Percentiles rank a stretch among this genome's conserved stretches.
Evolutionary conservation across 1,140 invertebrate species (phyloP).

Genomic region (Apolygus lucorum): DNA sequence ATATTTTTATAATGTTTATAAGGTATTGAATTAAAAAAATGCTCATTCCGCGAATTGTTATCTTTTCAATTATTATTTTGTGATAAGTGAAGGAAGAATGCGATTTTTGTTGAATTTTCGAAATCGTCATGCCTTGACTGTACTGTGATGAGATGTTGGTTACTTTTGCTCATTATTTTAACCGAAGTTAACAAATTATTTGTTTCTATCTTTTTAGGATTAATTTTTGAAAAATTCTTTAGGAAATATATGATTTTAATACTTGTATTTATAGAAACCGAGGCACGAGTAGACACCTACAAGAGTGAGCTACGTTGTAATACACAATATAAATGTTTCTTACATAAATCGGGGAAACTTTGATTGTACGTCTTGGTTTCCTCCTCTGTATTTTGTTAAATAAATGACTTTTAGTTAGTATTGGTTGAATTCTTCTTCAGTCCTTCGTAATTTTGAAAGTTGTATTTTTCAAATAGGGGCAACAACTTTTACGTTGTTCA

Average conservation of each 20-base stretch:
- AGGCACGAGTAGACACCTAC: background rate
- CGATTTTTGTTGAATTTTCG: background rate
- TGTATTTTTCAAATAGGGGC: too few relatives aligned
- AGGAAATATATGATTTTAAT: too few relatives aligned
- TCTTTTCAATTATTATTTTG: background rate
- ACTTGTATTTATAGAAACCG: conserved; percentile 5
- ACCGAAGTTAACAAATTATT: background rate
- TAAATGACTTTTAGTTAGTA: conserved; percentile 12
- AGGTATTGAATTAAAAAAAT: background rate
- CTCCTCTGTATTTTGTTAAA: conserved; percentile 6
- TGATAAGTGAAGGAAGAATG: background rate
- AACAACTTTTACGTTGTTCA: too few relatives aligned
- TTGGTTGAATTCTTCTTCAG: background rate
- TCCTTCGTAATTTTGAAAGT: too few relatives aligned
- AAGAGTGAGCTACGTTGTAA: too few relatives aligned
- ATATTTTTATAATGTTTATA: background rate
- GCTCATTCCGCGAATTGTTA: background rate
- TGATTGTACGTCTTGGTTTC: background rate
- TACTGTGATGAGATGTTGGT: conserved; percentile 13
- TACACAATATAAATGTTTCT: background rate
- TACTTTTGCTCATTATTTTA: conserved; percentile 11
- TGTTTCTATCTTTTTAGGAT: background rate
- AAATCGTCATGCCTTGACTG: conserved; percentile 4
- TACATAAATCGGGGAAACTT: background rate
- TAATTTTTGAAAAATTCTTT: background rate